These are phyloP conservation scores for Cylas formicarius DNA, from an alignment of 1,140 invertebrate species.

Conservation along the genomic window DNA sequence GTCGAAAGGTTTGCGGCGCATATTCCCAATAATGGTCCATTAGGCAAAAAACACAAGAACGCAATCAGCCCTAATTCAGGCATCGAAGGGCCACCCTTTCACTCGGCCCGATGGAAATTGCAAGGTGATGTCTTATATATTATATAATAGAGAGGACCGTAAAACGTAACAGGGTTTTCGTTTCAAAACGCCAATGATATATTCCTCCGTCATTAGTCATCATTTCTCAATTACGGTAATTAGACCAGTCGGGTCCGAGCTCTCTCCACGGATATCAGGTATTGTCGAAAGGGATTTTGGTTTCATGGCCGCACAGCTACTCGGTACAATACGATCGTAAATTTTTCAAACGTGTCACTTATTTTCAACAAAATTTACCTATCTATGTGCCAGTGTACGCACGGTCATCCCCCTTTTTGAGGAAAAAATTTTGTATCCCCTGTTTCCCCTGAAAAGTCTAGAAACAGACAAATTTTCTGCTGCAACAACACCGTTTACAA, in stretches of 20 bases:
- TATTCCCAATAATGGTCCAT: slow-evolving; percentile 21
- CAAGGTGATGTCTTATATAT: slow-evolving; percentile 27
- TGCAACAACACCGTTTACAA: no score
- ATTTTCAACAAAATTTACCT: no score
- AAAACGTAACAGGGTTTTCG: slow-evolving; percentile 29
- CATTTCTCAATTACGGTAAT: slow-evolving; percentile 30
- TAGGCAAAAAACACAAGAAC: slow-evolving; percentile 23
- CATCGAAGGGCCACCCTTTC: slow-evolving; percentile 19
- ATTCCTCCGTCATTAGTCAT: slow-evolving; percentile 35
- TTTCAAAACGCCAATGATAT: slow-evolving; percentile 33
- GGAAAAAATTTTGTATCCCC: no score
- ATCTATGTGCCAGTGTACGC: no score
- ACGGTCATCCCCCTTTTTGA: no score
- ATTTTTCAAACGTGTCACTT: no score
- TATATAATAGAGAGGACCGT: slow-evolving; percentile 25
- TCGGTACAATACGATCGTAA: no score
- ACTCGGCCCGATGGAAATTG: slow-evolving; percentile 20
- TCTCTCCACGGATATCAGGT: slow-evolving; percentile 16
- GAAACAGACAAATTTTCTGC: no score
- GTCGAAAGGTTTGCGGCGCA: no score
- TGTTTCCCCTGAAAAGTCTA: no score
- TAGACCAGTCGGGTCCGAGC: slow-evolving; percentile 15
- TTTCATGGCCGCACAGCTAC: no score
- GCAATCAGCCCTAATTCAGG: slow-evolving; percentile 20
- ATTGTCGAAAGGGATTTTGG: no score